Percentiles rank a stretch among this genome's conserved stretches.
phyloP scores from a whole-genome alignment of 2,797 vertebrate genomes.

The Brachyrhaphis roseni region DNA sequence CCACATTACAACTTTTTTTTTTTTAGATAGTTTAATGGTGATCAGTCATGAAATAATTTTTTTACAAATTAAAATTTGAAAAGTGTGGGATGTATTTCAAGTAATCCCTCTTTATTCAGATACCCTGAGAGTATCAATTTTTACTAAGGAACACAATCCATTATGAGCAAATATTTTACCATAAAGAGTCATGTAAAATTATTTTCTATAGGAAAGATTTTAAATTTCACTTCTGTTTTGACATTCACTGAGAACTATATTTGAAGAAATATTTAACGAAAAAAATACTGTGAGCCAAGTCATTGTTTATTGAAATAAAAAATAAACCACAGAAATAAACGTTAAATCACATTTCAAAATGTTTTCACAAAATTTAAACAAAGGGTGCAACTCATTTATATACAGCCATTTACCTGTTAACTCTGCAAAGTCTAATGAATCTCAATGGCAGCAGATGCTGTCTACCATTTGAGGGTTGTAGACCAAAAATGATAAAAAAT shows the following conservation, averaged over 20 bases:
- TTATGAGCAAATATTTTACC: neutral
- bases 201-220: neutral
- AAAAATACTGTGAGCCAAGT: neutral
- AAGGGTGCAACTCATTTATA: slow-evolving; percentile 42
- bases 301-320: slow-evolving; percentile 51
- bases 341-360: slow-evolving; percentile 20
- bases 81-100: neutral
- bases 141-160: neutral
- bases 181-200: neutral
- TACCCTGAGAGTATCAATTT: neutral
- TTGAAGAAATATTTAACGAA: neutral
- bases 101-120: neutral
- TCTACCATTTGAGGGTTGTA: slow-evolving; percentile 1
- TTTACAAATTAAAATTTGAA: neutral
- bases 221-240: neutral
- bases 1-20: no score
- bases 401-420: slow-evolving; percentile 37
- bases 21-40: neutral
- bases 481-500: slow-evolving; percentile 10
- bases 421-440: slow-evolving; percentile 34
- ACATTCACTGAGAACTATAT: neutral
- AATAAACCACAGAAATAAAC: slow-evolving; percentile 10
- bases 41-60: neutral
- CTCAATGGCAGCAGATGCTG: slow-evolving; percentile 21
- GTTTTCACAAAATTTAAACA: slow-evolving; percentile 35